phyloP scores from a whole-genome alignment of 1,140 invertebrate species.

The Tenebrio molitor region DNA sequence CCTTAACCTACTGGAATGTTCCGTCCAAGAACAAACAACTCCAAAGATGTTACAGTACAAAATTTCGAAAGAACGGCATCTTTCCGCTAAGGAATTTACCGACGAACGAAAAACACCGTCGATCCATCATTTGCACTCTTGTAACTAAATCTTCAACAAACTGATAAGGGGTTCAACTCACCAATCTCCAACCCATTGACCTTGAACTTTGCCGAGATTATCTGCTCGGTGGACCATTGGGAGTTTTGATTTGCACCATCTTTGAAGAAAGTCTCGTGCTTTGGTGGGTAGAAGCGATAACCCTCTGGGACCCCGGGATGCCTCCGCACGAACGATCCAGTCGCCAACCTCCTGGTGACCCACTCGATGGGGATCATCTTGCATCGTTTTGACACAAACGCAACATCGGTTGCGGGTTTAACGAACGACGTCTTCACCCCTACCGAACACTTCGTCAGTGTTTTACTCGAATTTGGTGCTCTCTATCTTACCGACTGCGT shows the following conservation, averaged over 20 bases:
- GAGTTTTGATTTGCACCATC: conserved; percentile 99
- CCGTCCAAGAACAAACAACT: no score
- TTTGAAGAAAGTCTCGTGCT: conserved; percentile 96
- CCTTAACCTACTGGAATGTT: no score
- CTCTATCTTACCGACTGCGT: conserved; percentile 78
- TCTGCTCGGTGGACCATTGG: conserved; percentile 96
- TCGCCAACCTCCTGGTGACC: conserved; percentile 94
- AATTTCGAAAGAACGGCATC: no score
- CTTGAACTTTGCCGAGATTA: conserved; percentile 86
- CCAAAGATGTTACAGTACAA: no score
- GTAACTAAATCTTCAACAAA: background rate
- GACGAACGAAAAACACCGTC: no score
- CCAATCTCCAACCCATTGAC: conserved; percentile 84
- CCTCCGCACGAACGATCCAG: conserved; percentile 94
- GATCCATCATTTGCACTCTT: background rate
- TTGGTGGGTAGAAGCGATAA: conserved; percentile 87
- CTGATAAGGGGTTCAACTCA: conserved; percentile 58
- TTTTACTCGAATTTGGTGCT: no score
- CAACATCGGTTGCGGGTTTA: conserved; percentile 75
- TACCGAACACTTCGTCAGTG: conserved; percentile 43
- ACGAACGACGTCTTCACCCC: conserved; percentile 92
- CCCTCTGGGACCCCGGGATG: conserved; percentile 94
- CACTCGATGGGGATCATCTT: conserved; percentile 99
- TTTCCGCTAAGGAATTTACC: no score
- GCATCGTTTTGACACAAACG: conserved; percentile 91